A percentile compares a stretch with the other conserved stretches of the same genome.
Conservation (phyloP, 2,888 invertebrate genomes). For the Acleris cristana region DNA sequence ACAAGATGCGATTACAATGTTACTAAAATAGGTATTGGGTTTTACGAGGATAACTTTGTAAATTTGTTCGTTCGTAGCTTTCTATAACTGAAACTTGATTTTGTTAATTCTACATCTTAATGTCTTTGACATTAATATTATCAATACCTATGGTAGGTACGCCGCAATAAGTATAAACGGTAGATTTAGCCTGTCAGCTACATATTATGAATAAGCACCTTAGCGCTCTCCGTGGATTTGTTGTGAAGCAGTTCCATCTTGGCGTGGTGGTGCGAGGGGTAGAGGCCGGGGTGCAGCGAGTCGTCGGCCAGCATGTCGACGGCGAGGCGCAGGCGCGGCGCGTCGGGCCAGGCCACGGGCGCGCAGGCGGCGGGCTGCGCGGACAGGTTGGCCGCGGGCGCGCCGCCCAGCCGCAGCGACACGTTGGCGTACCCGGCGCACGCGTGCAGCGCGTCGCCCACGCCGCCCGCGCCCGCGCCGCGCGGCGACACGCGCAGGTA, state of each 20-base stretch:
- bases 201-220: slow-evolving; percentile 66
- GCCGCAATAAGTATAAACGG: too few species aligned
- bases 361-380: slow-evolving; percentile 89
- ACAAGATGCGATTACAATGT: too few species aligned
- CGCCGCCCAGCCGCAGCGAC: slow-evolving; percentile 84
- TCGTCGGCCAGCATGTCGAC: slow-evolving; percentile 88
- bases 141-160: too few species aligned
- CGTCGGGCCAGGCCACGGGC: slow-evolving; percentile 85
- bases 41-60: too few species aligned
- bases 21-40: too few species aligned
- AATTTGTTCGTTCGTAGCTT: too few species aligned
- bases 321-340: slow-evolving; percentile 85
- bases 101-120: too few species aligned
- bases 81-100: too few species aligned
- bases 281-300: slow-evolving; percentile 81
- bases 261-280: slow-evolving; percentile 87
- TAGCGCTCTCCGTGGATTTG: slow-evolving; percentile 88
- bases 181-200: too few species aligned
- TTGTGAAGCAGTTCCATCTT: slow-evolving; percentile 93
- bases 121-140: too few species aligned
- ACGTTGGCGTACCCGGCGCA: slow-evolving; percentile 92
- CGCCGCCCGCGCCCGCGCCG: slow-evolving; percentile 84
- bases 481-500: slow-evolving; percentile 91
- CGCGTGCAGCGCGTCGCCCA: slow-evolving; percentile 87
- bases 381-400: slow-evolving; percentile 85